Percentiles rank a stretch among this genome's conserved stretches.
phyloP scores from a whole-genome alignment of 2,888 invertebrate species.

The Brenthis ino region DNA sequence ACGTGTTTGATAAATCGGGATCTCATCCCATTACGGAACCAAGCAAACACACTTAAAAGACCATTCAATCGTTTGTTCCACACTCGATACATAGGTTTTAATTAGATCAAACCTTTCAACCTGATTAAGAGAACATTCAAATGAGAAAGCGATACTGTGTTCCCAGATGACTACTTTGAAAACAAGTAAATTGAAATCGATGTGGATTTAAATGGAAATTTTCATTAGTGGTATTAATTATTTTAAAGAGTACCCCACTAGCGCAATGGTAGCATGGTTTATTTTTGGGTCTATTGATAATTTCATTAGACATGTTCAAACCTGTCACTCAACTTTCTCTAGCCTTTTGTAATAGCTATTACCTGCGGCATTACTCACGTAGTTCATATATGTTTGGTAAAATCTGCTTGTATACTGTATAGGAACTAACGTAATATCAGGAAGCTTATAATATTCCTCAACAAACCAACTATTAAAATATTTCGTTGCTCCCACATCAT shows the following conservation, averaged over 20 bases:
- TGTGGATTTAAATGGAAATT: constrained; percentile 4
- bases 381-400: too few relatives aligned
- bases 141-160: constrained; percentile 24
- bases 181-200: constrained; percentile 21
- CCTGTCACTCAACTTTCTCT: too few relatives aligned
- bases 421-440: too few relatives aligned
- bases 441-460: too few relatives aligned
- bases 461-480: too few relatives aligned
- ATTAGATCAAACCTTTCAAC: constrained; percentile 36
- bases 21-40: constrained; percentile 22
- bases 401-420: too few relatives aligned
- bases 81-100: constrained; percentile 28
- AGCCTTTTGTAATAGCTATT: too few relatives aligned
- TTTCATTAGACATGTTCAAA: neutral
- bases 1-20: constrained; percentile 1
- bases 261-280: neutral
- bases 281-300: too few relatives aligned
- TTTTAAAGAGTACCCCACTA: neutral
- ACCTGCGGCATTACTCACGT: too few relatives aligned
- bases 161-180: constrained; percentile 22
- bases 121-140: constrained; percentile 34
- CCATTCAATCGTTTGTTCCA: constrained; percentile 25
- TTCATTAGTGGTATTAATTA: too few relatives aligned
- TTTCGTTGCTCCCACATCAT: too few relatives aligned
- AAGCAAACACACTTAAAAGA: constrained; percentile 24